phyloP scores from a whole-genome alignment of 2,888 invertebrate genomes.

The Gari tellinella region DNA sequence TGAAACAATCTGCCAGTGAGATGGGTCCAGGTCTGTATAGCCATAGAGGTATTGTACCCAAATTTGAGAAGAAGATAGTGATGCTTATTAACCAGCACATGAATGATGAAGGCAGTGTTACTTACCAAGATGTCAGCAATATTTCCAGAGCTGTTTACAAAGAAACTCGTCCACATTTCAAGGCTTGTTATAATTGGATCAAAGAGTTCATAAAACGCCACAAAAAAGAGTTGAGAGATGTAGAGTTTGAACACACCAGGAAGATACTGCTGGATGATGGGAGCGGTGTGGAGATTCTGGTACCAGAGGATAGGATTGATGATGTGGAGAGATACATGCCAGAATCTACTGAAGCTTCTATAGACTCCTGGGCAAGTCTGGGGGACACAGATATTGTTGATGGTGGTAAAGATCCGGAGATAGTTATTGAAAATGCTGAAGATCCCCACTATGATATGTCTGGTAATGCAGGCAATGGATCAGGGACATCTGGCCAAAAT shows the following conservation, averaged over 20 bases:
- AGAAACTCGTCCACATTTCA: conserved; percentile 56
- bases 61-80: conserved; percentile 46
- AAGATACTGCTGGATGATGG: conserved; percentile 32
- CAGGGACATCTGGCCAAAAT: neutral
- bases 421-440: conserved; percentile 54
- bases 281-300: conserved; percentile 37
- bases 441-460: conserved; percentile 44
- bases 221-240: conserved; percentile 49
- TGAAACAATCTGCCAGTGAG: conserved; percentile 30
- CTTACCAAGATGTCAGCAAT: conserved; percentile 51
- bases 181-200: conserved; percentile 58
- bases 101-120: conserved; percentile 53
- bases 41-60: conserved; percentile 46
- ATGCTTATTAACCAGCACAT: conserved; percentile 36
- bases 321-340: conserved; percentile 8
- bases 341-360: neutral
- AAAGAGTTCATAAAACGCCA: conserved; percentile 51
- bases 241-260: conserved; percentile 44
- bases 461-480: neutral
- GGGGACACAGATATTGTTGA: conserved; percentile 9
- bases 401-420: conserved; percentile 22
- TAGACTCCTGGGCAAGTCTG: conserved; percentile 15
- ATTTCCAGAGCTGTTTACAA: conserved; percentile 52
- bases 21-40: conserved; percentile 51
- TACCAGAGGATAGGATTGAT: conserved; percentile 37